These are phyloP conservation scores for Callipepla californica DNA, from an alignment of 2,113 vertebrate species.

Conservation along the genomic window DNA sequence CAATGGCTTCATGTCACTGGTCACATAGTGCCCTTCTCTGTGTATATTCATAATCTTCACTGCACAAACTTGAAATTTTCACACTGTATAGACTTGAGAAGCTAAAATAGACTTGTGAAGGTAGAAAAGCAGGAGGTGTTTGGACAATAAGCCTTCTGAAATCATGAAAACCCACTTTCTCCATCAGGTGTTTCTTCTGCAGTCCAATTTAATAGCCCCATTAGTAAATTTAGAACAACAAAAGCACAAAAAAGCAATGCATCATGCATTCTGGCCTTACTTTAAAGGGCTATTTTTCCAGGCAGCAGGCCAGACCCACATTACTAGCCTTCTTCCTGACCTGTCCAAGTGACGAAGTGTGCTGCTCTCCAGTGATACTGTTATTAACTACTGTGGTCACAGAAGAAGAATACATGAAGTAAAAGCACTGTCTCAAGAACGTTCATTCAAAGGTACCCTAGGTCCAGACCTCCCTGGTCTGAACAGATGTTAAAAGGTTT, in stretches of 20 bases:
- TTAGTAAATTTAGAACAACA: not conserved
- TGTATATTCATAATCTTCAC: not conserved
- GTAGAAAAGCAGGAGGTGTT: not conserved
- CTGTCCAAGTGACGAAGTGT: not conserved
- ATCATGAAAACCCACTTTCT: not conserved
- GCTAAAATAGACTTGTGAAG: not conserved
- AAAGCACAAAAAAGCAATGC: not conserved
- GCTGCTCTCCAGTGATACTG: not conserved
- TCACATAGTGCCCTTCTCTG: not conserved
- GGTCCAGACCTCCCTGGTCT: not conserved
- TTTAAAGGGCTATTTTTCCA: constrained; percentile 17
- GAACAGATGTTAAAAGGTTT: constrained; percentile 1
- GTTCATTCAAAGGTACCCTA: not conserved
- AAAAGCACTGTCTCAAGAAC: not conserved
- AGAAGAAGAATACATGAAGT: not conserved
- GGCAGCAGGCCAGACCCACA: not conserved
- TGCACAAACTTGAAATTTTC: not conserved
- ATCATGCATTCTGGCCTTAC: not conserved
- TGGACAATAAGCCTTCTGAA: not conserved
- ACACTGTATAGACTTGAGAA: not conserved
- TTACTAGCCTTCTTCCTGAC: not conserved
- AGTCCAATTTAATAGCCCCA: not conserved
- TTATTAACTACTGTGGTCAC: not conserved
- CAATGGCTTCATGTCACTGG: not conserved
- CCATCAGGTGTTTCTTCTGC: not conserved